Evolutionary conservation across 30 jellyfish, hydroid and myxozoan genomes (phyloP), one percentile per base, ranked within the genome.

Genomic region (Turritopsis rubra): DNA sequence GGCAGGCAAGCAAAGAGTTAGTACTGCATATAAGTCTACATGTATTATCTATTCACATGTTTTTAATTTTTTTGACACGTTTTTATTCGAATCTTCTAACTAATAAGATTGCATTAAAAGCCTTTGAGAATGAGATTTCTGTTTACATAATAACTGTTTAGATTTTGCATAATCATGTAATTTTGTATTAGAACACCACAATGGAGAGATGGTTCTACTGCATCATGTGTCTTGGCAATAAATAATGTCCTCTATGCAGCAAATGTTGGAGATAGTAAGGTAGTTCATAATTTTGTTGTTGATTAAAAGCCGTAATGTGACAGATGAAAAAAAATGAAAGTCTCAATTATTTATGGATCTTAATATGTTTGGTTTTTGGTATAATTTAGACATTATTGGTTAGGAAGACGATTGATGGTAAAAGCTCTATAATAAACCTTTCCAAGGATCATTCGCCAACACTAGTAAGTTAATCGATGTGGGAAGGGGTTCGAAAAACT

Each of bases 1-100:
- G 52, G 31, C 83, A 81, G 87, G 94, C 94, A 85, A 85, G 92
- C 91, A 54, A 54, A 85, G 92, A 84, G 92, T 85, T 60, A 85
- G 90, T 84, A 70, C 68, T 41, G 60, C 60, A 41, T 41, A 41
- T 41, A 41, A 41, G 60, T 41, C 60, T 41, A 41, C 60, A 41
- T 41, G 60, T 41, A 41, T 41, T 41, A 3, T 41, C 60, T 41
- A 41, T 41, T 41, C 30, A 68, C 16, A 68, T 21, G 7, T 68
- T 22, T 16, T 68, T 16, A 22, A 22, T 21, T n/a, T n/a, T n/a
- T n/a, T n/a, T n/a, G n/a, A n/a, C n/a, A n/a, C n/a, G n/a, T n/a
- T n/a, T n/a, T n/a, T n/a, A n/a, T n/a, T n/a, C n/a, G n/a, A n/a
- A n/a, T n/a, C n/a, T n/a, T n/a, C n/a, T n/a, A n/a, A n/a, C n/a